Conservation (phyloP, 2,888 invertebrate species). For the Caenorhabditis angaria region DNA sequence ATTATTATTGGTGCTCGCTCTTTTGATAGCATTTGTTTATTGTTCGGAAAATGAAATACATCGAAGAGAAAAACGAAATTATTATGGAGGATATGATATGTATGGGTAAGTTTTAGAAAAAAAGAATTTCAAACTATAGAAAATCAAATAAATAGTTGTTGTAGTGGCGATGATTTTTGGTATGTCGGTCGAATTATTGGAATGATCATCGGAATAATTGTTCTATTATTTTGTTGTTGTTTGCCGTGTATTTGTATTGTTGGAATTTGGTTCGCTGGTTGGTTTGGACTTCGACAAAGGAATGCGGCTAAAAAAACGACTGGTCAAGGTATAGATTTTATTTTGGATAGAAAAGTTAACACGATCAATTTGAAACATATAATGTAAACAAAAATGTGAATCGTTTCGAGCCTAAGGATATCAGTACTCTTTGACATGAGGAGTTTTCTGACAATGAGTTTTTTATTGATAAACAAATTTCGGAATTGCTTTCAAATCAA, state of each 20-base stretch:
- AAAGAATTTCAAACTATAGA: background rate
- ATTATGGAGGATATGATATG: conserved; percentile 55
- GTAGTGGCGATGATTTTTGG: conserved; percentile 66
- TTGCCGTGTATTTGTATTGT: conserved; percentile 67
- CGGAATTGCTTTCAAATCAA: too few species aligned
- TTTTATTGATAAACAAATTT: too few species aligned
- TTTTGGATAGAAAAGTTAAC: background rate
- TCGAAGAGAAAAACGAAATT: conserved; percentile 41
- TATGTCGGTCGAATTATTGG: conserved; percentile 71
- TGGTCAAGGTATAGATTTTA: conserved; percentile 20
- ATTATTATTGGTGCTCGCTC: background rate
- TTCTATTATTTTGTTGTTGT: conserved; percentile 66
- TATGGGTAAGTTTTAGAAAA: conserved; percentile 41
- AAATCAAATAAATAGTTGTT: conserved; percentile 22
- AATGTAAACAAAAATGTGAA: too few species aligned
- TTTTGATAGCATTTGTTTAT: background rate
- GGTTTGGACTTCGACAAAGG: conserved; percentile 64
- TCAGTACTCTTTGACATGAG: too few species aligned
- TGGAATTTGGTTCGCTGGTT: conserved; percentile 70
- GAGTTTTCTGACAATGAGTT: too few species aligned
- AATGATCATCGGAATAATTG: conserved; percentile 62
- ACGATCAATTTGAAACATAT: too few species aligned
- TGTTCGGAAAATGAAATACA: background rate
- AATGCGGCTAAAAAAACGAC: conserved; percentile 15
- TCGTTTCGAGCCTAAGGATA: too few species aligned